Conservation (phyloP, 2,113 vertebrate genomes). For the Cromileptes altivelis region DNA sequence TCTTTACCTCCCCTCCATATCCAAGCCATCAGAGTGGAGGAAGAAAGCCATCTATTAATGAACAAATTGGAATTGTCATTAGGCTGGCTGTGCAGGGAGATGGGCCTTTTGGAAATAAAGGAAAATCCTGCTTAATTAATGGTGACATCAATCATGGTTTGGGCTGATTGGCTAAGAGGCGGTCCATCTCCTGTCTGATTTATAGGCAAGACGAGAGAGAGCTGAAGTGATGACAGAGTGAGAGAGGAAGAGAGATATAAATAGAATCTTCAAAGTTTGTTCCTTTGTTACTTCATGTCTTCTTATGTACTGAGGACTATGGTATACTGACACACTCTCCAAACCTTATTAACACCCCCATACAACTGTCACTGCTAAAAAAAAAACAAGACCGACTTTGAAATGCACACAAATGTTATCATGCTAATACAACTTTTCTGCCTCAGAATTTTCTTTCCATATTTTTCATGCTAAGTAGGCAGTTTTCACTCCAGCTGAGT, state of each 20-base stretch:
- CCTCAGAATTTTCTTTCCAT: too few species aligned
- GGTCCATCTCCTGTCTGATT: conserved; percentile 65
- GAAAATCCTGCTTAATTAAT: conserved; percentile 75
- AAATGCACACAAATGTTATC: too few species aligned
- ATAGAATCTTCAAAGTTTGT: conserved; percentile 36
- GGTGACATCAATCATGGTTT: conserved; percentile 69
- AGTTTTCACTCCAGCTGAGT: not conserved
- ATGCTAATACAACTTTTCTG: too few species aligned
- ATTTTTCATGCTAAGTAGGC: too few species aligned
- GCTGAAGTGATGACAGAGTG: conserved; percentile 42
- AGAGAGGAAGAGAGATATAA: conserved; percentile 33
- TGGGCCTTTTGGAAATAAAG: conserved; percentile 70
- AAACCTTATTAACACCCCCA: not conserved
- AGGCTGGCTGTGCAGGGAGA: conserved; percentile 55
- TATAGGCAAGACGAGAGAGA: conserved; percentile 40
- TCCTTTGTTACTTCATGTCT: conserved; percentile 13
- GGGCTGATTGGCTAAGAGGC: conserved; percentile 62
- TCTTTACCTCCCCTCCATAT: conserved; percentile 25
- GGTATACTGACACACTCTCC: not conserved
- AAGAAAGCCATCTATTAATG: conserved; percentile 63
- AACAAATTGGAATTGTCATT: conserved; percentile 64
- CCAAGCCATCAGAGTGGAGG: conserved; percentile 46
- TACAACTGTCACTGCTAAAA: not conserved
- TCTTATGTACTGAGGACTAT: not conserved
- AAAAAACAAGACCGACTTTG: not conserved